Evolutionary conservation across 1,140 invertebrate genomes (phyloP).

Genomic region (Scaptodrosophila lebanonensis): DNA sequence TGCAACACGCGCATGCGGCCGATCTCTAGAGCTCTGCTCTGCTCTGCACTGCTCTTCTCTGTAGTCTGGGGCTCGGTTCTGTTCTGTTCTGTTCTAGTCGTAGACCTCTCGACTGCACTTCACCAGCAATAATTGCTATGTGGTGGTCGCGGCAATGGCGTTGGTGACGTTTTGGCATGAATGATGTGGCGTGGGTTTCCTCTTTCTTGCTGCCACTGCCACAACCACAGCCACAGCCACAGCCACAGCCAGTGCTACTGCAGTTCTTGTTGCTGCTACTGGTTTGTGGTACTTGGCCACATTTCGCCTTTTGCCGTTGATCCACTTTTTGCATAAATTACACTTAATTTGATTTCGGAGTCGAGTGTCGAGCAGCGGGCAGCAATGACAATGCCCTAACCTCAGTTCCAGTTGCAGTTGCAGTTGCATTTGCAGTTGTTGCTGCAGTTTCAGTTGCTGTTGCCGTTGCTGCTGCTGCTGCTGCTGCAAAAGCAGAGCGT

Average conservation of each 20-base stretch:
- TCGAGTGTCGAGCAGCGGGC: constrained; percentile 27
- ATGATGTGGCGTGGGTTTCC: constrained; percentile 73
- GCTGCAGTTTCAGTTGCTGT: too few relatives aligned
- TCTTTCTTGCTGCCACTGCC: constrained; percentile 20
- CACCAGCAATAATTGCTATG: constrained; percentile 57
- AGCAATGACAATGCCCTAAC: constrained; percentile 48
- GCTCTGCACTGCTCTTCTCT: constrained; percentile 26
- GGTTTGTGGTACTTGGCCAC: neutral
- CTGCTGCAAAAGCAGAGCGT: constrained; percentile 21
- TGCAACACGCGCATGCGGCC: constrained; percentile 28
- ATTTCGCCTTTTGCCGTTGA: constrained; percentile 4
- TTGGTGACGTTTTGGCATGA: constrained; percentile 62
- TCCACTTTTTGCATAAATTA: constrained; percentile 52
- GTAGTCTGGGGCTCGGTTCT: too few relatives aligned
- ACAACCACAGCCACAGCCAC: constrained; percentile 12
- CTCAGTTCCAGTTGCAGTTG: neutral
- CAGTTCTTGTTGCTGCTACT: neutral
- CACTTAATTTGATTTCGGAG: constrained; percentile 47
- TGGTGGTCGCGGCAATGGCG: constrained; percentile 30
- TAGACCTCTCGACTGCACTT: too few relatives aligned
- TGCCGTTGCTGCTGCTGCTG: neutral
- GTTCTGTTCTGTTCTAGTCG: neutral
- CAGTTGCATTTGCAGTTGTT: neutral
- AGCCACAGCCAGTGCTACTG: neutral
- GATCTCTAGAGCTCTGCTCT: constrained; percentile 4